Evolutionary conservation across 2,888 invertebrate species (phyloP).

Genomic region (Priocnemis perturbator): DNA sequence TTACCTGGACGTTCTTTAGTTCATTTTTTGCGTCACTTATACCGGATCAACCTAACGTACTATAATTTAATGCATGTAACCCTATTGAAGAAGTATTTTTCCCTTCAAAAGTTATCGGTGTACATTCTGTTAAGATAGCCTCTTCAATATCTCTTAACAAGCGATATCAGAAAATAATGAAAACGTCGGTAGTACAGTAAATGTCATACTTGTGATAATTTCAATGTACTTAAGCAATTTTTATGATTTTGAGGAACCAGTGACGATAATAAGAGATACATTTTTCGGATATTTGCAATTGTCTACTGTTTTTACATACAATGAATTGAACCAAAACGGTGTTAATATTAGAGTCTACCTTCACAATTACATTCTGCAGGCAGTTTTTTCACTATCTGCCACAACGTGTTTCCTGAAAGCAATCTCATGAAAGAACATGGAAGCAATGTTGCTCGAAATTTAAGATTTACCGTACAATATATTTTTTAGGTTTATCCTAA

Average conservation of each 20-base stretch:
- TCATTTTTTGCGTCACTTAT: slow-evolving; percentile 96
- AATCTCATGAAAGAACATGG: slow-evolving; percentile 31
- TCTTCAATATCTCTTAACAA: slow-evolving; percentile 2
- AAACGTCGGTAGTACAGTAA: slow-evolving; percentile 13
- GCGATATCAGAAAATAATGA: slow-evolving; percentile 21
- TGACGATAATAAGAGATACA: too few relatives aligned
- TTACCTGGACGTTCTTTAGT: slow-evolving; percentile 92
- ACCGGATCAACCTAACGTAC: slow-evolving; percentile 87
- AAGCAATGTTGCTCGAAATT: not conserved
- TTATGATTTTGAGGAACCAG: slow-evolving; percentile 20
- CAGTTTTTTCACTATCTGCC: slow-evolving; percentile 30
- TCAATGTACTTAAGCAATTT: slow-evolving; percentile 29
- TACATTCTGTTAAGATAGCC: not conserved
- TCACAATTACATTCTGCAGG: slow-evolving; percentile 21
- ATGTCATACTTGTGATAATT: slow-evolving; percentile 14
- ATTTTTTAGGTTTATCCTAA: slow-evolving; percentile 48
- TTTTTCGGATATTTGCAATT: too few relatives aligned
- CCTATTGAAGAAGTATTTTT: slow-evolving; percentile 41
- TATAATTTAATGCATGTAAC: slow-evolving; percentile 67
- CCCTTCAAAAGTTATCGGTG: not conserved
- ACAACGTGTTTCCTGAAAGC: slow-evolving; percentile 24
- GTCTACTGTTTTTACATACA: too few relatives aligned
- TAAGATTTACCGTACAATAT: slow-evolving; percentile 47
- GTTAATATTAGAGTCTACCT: too few relatives aligned
- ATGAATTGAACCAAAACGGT: not conserved